Percentiles rank a stretch among this genome's conserved stretches.
Conservation (phyloP, 1,140 invertebrate species). For the Drosophila ogumai region DNA sequence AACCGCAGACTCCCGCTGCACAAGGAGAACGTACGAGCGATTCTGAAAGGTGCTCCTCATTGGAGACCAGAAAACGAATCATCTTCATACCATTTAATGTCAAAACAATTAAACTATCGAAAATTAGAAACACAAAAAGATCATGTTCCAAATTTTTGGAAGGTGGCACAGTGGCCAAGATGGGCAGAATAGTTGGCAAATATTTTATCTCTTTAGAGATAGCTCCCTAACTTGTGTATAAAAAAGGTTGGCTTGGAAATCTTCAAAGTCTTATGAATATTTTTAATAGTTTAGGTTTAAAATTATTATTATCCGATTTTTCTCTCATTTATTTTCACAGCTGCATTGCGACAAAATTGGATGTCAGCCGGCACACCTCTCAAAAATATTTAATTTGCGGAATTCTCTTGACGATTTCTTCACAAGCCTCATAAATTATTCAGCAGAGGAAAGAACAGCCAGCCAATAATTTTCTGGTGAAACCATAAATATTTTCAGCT, state of each 20-base stretch:
- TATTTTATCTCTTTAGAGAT: no score
- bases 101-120: conserved; percentile 70
- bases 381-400: conserved; percentile 6
- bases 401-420: conserved; percentile 10
- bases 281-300: no score
- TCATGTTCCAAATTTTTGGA: conserved; percentile 32
- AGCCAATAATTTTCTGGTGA: conserved; percentile 16
- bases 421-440: conserved; percentile 23
- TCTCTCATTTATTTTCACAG: neutral
- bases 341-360: conserved; percentile 2
- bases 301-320: neutral
- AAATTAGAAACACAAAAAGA: conserved; percentile 52
- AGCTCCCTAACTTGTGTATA: no score
- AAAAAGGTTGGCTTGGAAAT: no score
- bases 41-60: conserved; percentile 15
- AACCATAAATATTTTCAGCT: conserved; percentile 20
- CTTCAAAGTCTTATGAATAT: neutral
- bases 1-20: neutral
- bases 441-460: conserved; percentile 1
- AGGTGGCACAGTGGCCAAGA: conserved; percentile 21
- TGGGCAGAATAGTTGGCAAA: neutral
- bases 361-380: conserved; percentile 16
- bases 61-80: conserved; percentile 46
- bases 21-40: conserved; percentile 35
- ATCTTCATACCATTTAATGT: conserved; percentile 68